Percentiles rank a stretch among this genome's conserved stretches.
Conservation (phyloP, 1,140 invertebrate genomes). For the Papilio polytes region DNA sequence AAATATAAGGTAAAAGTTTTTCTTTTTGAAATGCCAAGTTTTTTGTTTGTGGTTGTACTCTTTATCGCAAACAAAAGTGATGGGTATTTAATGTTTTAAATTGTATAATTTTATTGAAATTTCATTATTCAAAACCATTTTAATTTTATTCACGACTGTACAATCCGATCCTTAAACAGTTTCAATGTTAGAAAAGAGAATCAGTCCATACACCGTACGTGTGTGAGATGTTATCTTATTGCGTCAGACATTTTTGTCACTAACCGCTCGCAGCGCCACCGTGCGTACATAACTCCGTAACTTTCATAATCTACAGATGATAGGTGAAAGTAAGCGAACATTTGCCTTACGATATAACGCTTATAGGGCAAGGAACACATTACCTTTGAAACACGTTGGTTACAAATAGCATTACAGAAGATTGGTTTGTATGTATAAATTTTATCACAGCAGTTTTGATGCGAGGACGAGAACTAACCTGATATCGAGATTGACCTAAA, state of each 20-base stretch:
- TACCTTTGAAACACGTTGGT: background rate
- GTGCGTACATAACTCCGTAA: constrained; percentile 19
- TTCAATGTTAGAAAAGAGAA: constrained; percentile 32
- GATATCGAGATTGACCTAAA: background rate
- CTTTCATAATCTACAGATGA: constrained; percentile 33
- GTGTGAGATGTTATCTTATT: constrained; percentile 26
- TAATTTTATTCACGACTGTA: background rate
- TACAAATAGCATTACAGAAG: too few relatives aligned
- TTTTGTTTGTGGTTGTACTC: too few relatives aligned
- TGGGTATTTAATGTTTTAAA: too few relatives aligned
- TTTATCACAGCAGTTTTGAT: too few relatives aligned
- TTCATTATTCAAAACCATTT: too few relatives aligned
- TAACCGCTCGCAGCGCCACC: background rate
- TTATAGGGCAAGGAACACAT: constrained; percentile 2
- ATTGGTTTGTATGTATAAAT: too few relatives aligned
- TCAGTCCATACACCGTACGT: background rate
- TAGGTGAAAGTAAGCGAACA: constrained; percentile 23
- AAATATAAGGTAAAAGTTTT: too few relatives aligned
- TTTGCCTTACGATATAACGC: constrained; percentile 9
- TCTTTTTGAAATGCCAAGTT: too few relatives aligned
- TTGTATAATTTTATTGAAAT: too few relatives aligned
- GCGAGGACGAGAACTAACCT: too few relatives aligned
- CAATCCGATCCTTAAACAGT: constrained; percentile 1
- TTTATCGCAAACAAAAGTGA: too few relatives aligned
- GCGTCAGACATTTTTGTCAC: constrained; percentile 35